Evolutionary conservation across 2,113 vertebrate species (phyloP).

Genomic region (Amblyornis subalaris): DNA sequence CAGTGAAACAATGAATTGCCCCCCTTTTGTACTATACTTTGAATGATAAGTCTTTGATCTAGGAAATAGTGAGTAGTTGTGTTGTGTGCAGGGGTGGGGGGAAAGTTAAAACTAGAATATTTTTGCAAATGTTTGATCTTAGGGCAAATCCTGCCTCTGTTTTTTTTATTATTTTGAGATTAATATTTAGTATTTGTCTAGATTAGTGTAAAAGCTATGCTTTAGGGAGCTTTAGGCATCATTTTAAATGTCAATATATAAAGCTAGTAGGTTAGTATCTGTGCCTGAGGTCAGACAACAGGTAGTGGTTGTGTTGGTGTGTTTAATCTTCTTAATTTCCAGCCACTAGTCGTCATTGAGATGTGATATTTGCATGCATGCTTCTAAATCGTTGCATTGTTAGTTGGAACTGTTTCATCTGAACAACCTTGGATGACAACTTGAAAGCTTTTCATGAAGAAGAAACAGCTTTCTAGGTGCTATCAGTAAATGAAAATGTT

Average conservation of each 20-base stretch:
- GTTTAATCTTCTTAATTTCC: not conserved
- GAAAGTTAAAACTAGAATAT: not conserved
- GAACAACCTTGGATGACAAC: rapidly evolving
- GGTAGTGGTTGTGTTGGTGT: not conserved
- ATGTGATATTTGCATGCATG: not conserved
- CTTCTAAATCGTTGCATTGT: not conserved
- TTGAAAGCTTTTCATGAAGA: not conserved
- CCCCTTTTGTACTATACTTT: not conserved
- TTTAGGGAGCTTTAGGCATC: not conserved
- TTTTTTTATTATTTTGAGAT: not conserved
- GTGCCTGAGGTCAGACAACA: not conserved
- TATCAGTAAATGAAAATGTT: not conserved
- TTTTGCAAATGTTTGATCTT: not conserved
- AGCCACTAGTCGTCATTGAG: not conserved
- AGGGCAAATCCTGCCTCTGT: not conserved
- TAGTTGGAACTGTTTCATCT: not conserved
- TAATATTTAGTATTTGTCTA: not conserved
- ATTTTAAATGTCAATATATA: not conserved
- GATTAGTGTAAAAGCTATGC: not conserved
- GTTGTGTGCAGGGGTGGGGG: rapidly evolving
- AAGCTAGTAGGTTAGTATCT: not conserved
- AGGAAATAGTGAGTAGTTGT: not conserved
- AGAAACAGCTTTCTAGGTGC: not conserved
- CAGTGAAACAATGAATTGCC: not conserved
- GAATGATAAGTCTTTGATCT: not conserved